These are phyloP conservation scores for Turritopsis dohrnii DNA, from an alignment of 30 jellyfish, hydroid and myxozoan genomes.

Conservation along the genomic window DNA sequence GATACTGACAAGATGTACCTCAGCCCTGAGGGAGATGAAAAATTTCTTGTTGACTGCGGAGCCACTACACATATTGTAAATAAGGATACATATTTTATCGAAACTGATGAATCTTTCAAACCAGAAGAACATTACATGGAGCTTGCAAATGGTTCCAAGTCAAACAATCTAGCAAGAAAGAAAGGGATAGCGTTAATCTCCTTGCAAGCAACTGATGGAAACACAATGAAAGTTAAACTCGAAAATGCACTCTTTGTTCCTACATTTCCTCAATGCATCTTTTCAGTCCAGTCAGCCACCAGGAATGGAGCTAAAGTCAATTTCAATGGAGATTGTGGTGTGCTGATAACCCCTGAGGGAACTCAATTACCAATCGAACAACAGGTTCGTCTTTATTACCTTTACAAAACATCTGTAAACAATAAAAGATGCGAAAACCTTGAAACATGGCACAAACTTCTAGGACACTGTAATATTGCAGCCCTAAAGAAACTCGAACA, in stretches of 20 bases:
- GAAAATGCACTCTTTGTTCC: constrained; percentile 44
- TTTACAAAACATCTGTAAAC: constrained; percentile 33
- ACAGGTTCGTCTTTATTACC: constrained; percentile 37
- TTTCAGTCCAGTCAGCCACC: constrained; percentile 64
- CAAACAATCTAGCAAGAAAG: constrained; percentile 55
- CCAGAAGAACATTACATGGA: constrained; percentile 54
- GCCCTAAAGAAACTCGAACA: constrained; percentile 33
- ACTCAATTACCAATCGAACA: constrained; percentile 31
- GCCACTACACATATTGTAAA: constrained; percentile 22
- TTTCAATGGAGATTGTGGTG: constrained; percentile 27
- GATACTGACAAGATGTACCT: constrained; percentile 26
- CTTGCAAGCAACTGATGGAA: constrained; percentile 28
- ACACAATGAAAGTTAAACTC: constrained; percentile 34
- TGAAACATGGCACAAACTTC: constrained; percentile 49
- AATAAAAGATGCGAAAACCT: constrained; percentile 25
- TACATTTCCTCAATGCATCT: constrained; percentile 45
- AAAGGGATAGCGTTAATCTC: constrained; percentile 37
- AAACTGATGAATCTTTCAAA: constrained; percentile 28
- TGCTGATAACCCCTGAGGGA: constrained; percentile 31
- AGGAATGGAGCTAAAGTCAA: constrained; percentile 31
- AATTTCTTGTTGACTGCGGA: constrained; percentile 20
- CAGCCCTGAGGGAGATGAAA: constrained; percentile 15
- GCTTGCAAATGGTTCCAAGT: constrained; percentile 52
- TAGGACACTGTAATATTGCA: constrained; percentile 45
- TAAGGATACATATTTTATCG: background rate